phyloP scores from a whole-genome alignment of 2,113 vertebrate species.

The Centropus unirufus region DNA sequence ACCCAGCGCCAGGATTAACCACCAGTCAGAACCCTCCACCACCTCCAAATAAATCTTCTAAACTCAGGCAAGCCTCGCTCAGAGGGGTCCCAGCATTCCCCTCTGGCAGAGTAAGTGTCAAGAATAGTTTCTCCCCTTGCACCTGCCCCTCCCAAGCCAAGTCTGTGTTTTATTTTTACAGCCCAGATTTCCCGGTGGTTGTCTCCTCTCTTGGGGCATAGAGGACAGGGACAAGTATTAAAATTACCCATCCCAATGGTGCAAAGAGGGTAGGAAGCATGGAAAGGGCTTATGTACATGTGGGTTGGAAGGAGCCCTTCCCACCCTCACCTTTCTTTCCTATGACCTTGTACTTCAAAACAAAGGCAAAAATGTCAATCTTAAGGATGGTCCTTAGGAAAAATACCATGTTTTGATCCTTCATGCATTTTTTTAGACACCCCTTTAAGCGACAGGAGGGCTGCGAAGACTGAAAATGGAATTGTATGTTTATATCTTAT shows the following conservation, averaged over 20 bases:
- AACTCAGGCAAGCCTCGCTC: not conserved
- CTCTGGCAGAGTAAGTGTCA: not conserved
- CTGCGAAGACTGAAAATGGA: not conserved
- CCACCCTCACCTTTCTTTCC: not conserved
- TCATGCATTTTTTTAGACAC: not conserved
- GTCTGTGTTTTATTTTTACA: conserved; percentile 15
- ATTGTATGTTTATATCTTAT: not conserved
- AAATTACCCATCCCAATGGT: rapidly evolving
- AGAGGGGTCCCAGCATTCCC: not conserved
- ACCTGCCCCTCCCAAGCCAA: not conserved
- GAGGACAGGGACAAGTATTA: not conserved
- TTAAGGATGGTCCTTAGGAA: not conserved
- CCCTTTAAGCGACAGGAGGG: not conserved
- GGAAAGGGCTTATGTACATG: rapidly evolving
- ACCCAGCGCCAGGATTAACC: conserved; percentile 1
- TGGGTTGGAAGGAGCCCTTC: not conserved
- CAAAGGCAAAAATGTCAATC: not conserved
- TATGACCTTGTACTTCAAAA: not conserved
- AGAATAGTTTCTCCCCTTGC: conserved; percentile 19
- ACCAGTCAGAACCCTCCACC: not conserved
- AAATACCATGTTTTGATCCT: not conserved
- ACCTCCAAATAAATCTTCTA: not conserved
- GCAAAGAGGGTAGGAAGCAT: not conserved
- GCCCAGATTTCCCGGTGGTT: not conserved
- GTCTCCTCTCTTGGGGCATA: not conserved